Base-by-base conservation (phyloP, 1,140 invertebrate species). In the Gonatopus flavifemur region DNA sequence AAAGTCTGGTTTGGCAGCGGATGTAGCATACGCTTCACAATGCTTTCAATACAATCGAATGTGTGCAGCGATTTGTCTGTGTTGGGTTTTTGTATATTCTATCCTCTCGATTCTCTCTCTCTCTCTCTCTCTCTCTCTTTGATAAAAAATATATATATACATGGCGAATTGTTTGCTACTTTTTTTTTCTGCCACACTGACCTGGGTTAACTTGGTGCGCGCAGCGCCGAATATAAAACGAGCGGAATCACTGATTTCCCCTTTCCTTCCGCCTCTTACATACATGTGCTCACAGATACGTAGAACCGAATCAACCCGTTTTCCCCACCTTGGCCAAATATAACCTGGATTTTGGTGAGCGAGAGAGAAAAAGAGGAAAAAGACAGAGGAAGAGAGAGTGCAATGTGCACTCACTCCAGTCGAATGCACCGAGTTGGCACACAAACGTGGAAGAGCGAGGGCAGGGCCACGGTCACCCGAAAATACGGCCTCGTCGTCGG, bases 201-300 rank as follows among this genome's bases (percentile, higher is more conserved):
- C 74, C 74, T 75, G 69, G 72, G 72, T 67, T 71, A 75, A 75
- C 72, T 66, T 53, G 63, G 51, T n/a, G n/a, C 53, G 66, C 60
- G 59, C 66, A 62, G 65, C 68, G 67, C 67, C 72, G 70, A 75
- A 75, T 73, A 74, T 73, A 72, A 70, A 72, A 67, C 69, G 64
- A 59, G 48, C 57, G 63, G 57, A 57, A 58, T 64, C 62, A 57
- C 59, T 65, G 61, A 62, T 62, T 66, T 62, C 57, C 61, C 57
- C 62, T 53, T 44, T 41, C 33, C 50, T 19, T 16, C 13, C 35
- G 9, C 37, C n/a, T 19, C 10, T 10, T 16, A 13, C 3, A 28
- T 15, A 28, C 28, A 12, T 28, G 25, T 28, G 25, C 25, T 12
- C 25, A 28, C 12, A 28, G 6, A 12, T 12, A 28, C 25, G 12